Percentiles rank a stretch among this genome's conserved stretches.
phyloP scores from a whole-genome alignment of 2,888 invertebrate genomes.

The Drosophila suboccidentalis region DNA sequence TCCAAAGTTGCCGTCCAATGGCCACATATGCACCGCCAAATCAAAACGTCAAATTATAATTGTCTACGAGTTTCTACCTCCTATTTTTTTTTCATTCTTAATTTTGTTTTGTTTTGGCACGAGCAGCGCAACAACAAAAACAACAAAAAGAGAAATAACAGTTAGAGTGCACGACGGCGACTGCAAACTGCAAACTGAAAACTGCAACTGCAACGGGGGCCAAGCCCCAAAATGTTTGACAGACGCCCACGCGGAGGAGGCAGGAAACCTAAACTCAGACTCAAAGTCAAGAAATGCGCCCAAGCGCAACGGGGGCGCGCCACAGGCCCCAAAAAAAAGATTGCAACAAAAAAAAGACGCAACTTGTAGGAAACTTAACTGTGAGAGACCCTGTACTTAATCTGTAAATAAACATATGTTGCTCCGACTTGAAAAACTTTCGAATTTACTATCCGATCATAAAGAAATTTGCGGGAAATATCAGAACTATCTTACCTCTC shows the following conservation, averaged over 20 bases:
- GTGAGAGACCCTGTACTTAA: background rate
- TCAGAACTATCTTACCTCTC: too few relatives aligned
- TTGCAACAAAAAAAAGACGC: background rate
- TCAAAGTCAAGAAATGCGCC: conserved; percentile 78
- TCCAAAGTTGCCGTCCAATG: conserved; percentile 42
- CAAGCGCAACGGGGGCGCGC: conserved; percentile 75
- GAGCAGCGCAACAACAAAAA: conserved; percentile 45
- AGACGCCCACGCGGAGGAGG: conserved; percentile 57
- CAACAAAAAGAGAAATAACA: conserved; percentile 26
- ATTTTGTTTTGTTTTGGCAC: conserved; percentile 60
- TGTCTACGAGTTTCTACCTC: conserved; percentile 68
- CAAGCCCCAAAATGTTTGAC: conserved; percentile 58
- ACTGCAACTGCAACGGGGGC: conserved; percentile 53
- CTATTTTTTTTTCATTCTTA: conserved; percentile 13
- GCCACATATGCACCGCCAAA: conserved; percentile 73
- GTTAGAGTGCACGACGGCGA: conserved; percentile 65
- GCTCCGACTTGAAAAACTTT: background rate
- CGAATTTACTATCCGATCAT: background rate
- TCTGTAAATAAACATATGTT: background rate
- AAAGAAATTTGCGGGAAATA: too few relatives aligned
- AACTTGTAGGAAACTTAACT: background rate
- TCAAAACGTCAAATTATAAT: conserved; percentile 82
- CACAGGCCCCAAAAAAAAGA: conserved; percentile 36
- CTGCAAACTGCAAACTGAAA: conserved; percentile 47
- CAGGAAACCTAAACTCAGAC: conserved; percentile 52